phyloP scores from a whole-genome alignment of 2,888 invertebrate species.

The Nemotelus nigrinus region DNA sequence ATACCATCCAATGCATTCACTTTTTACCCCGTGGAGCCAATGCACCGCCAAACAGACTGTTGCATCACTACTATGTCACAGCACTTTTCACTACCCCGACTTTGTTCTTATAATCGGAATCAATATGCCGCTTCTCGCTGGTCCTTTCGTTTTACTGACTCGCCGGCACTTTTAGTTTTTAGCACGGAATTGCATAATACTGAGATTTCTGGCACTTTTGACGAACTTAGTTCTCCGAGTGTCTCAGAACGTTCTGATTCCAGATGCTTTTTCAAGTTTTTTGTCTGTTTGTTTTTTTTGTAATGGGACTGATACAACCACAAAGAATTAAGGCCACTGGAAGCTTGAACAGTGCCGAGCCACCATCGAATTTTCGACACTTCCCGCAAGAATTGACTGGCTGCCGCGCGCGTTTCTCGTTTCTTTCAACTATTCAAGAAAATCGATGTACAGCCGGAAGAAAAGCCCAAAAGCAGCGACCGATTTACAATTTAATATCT shows the following conservation, averaged over 20 bases:
- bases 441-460: slow-evolving; percentile 3
- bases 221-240: too few relatives aligned
- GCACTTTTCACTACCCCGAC: slow-evolving; percentile 4
- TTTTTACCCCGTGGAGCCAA: slow-evolving; percentile 12
- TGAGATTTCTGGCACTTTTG: too few relatives aligned
- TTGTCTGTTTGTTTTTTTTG: slow-evolving; percentile 5
- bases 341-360: neutral
- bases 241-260: neutral
- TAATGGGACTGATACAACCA: neutral
- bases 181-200: too few relatives aligned
- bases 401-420: neutral
- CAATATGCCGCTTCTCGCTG: neutral
- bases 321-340: slow-evolving; percentile 18
- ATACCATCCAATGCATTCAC: neutral
- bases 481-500: neutral
- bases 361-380: neutral
- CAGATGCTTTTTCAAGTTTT: neutral
- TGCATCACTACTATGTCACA: slow-evolving; percentile 36
- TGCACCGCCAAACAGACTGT: slow-evolving; percentile 31
- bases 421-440: slow-evolving; percentile 12
- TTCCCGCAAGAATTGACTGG: neutral
- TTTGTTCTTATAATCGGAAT: neutral
- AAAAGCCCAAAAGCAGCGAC: neutral
- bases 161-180: too few relatives aligned
- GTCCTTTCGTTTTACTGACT: too few relatives aligned